These are phyloP conservation scores for Agrypnus murinus DNA, from an alignment of 2,888 invertebrate genomes.

Conservation along the genomic window DNA sequence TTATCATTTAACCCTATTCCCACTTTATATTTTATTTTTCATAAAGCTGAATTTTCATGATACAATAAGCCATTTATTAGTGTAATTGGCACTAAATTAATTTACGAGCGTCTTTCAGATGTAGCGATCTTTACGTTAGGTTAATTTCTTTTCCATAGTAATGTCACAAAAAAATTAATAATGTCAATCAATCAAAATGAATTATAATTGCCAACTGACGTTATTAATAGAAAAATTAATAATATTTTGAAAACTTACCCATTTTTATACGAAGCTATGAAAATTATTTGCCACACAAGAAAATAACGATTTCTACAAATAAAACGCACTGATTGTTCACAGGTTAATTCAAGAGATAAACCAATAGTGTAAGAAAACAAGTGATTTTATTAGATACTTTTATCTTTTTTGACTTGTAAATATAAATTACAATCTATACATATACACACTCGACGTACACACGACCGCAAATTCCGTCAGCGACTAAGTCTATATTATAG, in stretches of 20 bases:
- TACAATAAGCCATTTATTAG: too few species aligned
- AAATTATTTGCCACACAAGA: slow-evolving; percentile 4
- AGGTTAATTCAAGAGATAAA: slow-evolving; percentile 9
- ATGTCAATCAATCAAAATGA: too few species aligned
- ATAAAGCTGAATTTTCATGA: too few species aligned
- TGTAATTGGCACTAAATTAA: too few species aligned
- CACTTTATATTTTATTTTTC: too few species aligned
- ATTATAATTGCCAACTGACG: too few species aligned
- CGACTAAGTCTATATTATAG: slow-evolving; percentile 21
- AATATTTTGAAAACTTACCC: slow-evolving; percentile 28
- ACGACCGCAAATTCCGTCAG: slow-evolving; percentile 30
- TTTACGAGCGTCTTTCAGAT: too few species aligned
- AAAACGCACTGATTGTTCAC: slow-evolving; percentile 19
- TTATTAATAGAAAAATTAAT: neutral
- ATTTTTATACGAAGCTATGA: slow-evolving; percentile 30
- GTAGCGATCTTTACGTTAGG: too few species aligned
- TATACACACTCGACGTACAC: slow-evolving; percentile 13
- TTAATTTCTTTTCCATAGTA: too few species aligned
- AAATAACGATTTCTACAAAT: slow-evolving; percentile 11
- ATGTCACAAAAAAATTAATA: too few species aligned
- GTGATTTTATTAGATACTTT: neutral
- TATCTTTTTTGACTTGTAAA: neutral
- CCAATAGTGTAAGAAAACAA: slow-evolving; percentile 1
- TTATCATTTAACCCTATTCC: too few species aligned
- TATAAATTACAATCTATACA: neutral